Evolutionary conservation across 1,140 invertebrate genomes (phyloP).

Genomic region (Asobara japonica): DNA sequence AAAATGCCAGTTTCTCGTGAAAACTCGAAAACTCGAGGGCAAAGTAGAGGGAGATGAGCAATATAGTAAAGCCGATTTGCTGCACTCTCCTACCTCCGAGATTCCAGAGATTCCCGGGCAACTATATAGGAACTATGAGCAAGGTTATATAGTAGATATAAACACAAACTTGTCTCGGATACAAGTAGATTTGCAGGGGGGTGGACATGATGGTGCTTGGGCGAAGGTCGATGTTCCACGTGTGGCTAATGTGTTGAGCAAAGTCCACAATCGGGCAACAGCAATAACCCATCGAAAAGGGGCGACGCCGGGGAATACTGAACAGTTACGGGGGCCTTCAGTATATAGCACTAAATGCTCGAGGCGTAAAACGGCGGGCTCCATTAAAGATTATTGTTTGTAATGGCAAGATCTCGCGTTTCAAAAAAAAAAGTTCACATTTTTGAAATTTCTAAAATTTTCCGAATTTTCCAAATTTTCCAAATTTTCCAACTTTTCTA

Average conservation of each 20-base stretch:
- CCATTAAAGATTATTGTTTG: not conserved
- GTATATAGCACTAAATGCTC: not conserved
- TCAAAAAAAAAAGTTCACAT: no score
- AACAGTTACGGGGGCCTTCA: not conserved
- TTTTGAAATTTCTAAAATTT: no score
- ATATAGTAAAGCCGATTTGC: conserved; percentile 3
- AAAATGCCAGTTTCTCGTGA: not conserved
- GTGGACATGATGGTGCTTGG: not conserved
- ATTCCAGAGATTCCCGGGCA: not conserved
- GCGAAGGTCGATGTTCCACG: not conserved
- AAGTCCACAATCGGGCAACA: not conserved
- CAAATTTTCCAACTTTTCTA: no score
- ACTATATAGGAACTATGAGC: conserved; percentile 7
- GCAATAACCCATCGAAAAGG: not conserved
- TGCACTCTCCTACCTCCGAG: not conserved
- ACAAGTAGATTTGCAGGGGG: not conserved
- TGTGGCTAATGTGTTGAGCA: not conserved
- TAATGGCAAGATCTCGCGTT: no score
- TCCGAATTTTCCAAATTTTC: no score
- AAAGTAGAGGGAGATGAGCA: not conserved
- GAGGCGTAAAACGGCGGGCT: not conserved
- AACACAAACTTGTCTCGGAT: conserved; percentile 5
- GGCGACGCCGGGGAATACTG: not conserved
- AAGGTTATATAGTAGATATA: conserved; percentile 1
- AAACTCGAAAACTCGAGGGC: not conserved